Evolutionary conservation across 2,113 vertebrate species (phyloP), one percentile per base, ranked within the genome.

Genomic region (Oophaga pumilio): DNA sequence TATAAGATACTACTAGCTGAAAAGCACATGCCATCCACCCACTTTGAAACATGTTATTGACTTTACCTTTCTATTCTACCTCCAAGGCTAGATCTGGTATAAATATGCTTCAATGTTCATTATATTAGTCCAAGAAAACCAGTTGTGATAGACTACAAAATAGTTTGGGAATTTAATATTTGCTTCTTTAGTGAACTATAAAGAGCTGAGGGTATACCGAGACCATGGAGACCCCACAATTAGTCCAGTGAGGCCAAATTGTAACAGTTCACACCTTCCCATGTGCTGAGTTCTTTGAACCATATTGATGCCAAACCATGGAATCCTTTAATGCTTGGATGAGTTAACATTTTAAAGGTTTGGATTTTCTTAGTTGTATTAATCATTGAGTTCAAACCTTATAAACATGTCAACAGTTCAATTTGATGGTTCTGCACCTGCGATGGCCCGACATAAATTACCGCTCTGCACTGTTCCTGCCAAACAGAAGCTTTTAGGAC

Each of bases 371-470:
- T 53, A 17, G 18, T 56, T 18, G 52, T 84, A 84, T 49, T 20
- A 66, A 52, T 66, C 80, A 82, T 74, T 73, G 59, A 74, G 56
- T 22, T 85, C 28, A 43, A 85, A 26, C 82, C 68, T 73, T 50
- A 84, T 84, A 73, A 84, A 84, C 68, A 57, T 82, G 80, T 82
- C 80, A 82, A 50, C 80, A 84, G 82, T 56, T 84, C 50, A 71
- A 8, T 84, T 28, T 84, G 82, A 84, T 84, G 82, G 68, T 56
- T 22, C n/a, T 73, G 68, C 82, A 84, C 82, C 82, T 84, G 82
- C 82, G 73, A 57, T 73, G 82, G 82, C 24, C 69, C 6, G 22
- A 33, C 69, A 74, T 74, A 85, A 57, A 73, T 84, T 59, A 74
- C 64, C 83, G 52, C 69, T 85, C 69, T 60, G 56, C 56, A 60